Percentiles rank a stretch among this genome's conserved stretches.
phyloP scores from a whole-genome alignment of 2,797 vertebrate species.

The Brotula barbata region DNA sequence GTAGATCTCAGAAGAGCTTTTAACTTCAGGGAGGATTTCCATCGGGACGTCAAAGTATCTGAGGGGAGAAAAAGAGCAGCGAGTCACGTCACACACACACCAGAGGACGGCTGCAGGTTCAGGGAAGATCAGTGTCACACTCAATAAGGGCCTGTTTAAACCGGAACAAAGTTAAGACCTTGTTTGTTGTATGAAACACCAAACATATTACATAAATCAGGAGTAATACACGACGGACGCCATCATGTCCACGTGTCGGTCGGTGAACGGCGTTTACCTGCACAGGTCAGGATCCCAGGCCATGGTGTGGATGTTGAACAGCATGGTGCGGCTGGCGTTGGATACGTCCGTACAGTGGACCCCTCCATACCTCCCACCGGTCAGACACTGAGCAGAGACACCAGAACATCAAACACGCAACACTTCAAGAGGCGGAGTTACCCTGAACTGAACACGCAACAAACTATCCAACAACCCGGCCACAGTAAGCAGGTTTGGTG shows the following conservation, averaged over 20 bases:
- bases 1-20: constrained; percentile 93
- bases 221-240: background rate
- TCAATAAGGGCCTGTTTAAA: no score
- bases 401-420: background rate
- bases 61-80: constrained; percentile 11
- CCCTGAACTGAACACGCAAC: no score
- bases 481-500: no score
- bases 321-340: constrained; percentile 94
- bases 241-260: background rate
- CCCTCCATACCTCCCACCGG: constrained; percentile 85
- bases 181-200: no score
- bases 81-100: background rate
- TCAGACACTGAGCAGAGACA: constrained; percentile 81
- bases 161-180: no score
- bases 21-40: constrained; percentile 87
- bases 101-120: no score
- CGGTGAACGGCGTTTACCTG: constrained; percentile 86
- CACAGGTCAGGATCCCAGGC: constrained; percentile 93
- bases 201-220: background rate
- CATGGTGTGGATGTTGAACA: constrained; percentile 93
- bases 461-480: no score
- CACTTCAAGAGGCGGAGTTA: no score
- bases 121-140: no score
- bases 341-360: constrained; percentile 92
- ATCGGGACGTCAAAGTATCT: constrained; percentile 93